phyloP scores from a whole-genome alignment of 2,888 invertebrate genomes.

The Thysanoteuthis rhombus region DNA sequence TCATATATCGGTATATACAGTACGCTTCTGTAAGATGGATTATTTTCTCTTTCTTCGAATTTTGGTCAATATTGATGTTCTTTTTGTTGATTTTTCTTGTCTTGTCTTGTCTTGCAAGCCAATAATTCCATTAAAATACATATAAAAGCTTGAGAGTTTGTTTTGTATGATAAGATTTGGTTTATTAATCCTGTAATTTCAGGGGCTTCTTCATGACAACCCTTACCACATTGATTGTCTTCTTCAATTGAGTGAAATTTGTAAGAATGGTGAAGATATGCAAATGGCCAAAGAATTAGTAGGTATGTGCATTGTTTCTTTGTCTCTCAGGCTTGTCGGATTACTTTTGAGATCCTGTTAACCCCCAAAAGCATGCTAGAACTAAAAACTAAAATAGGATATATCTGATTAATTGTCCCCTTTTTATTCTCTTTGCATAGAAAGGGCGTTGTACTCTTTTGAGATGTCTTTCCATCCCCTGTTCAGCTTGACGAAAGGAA shows the following conservation, averaged over 20 bases:
- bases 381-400: too few relatives aligned
- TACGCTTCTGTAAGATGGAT: too few relatives aligned
- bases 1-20: too few relatives aligned
- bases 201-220: conserved; percentile 78
- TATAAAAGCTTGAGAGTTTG: neutral
- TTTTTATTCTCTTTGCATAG: conserved; percentile 65
- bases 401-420: neutral
- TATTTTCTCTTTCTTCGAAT: too few relatives aligned
- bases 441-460: conserved; percentile 80
- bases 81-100: too few relatives aligned
- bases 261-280: conserved; percentile 81
- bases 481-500: conserved; percentile 80
- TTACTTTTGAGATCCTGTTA: neutral
- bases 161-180: neutral
- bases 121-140: neutral
- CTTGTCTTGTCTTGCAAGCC: too few relatives aligned
- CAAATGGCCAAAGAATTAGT: conserved; percentile 82
- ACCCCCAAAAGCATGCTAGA: neutral
- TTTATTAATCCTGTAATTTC: conserved; percentile 43
- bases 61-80: too few relatives aligned
- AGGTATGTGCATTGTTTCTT: conserved; percentile 54
- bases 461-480: conserved; percentile 83
- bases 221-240: conserved; percentile 85
- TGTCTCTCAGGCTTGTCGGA: neutral
- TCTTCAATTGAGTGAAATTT: conserved; percentile 83